phyloP scores from a whole-genome alignment of 2,888 invertebrate genomes.

The Chrysodeixis includens region DNA sequence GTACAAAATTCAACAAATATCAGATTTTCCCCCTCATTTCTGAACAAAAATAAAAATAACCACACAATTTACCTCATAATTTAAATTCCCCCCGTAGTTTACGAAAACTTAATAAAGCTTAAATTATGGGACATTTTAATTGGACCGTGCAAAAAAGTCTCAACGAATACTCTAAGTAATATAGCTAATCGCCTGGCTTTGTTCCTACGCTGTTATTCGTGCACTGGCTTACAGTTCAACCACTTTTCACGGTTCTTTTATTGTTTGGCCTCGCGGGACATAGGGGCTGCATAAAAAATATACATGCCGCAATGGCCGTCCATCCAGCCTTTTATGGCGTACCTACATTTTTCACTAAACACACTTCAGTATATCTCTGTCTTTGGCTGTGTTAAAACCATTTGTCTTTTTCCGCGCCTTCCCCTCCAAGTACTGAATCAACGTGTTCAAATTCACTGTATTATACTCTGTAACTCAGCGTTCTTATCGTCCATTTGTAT shows the following conservation, averaged over 20 bases:
- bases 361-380: slow-evolving; percentile 68
- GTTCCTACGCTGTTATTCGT: slow-evolving; percentile 28
- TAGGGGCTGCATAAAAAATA: slow-evolving; percentile 49
- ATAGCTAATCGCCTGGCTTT: slow-evolving; percentile 36
- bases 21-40: slow-evolving; percentile 3
- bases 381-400: slow-evolving; percentile 64
- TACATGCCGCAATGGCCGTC: slow-evolving; percentile 36
- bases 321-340: slow-evolving; percentile 58
- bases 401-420: slow-evolving; percentile 69
- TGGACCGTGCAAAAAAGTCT: slow-evolving; percentile 29
- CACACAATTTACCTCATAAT: slow-evolving; percentile 9
- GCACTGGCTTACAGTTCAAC: slow-evolving; percentile 24
- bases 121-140: slow-evolving; percentile 43
- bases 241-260: slow-evolving; percentile 34
- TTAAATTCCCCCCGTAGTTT: slow-evolving; percentile 24
- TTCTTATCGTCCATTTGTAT: slow-evolving; percentile 73
- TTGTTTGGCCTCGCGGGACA: slow-evolving; percentile 43
- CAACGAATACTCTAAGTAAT: slow-evolving; percentile 34
- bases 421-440: slow-evolving; percentile 67
- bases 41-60: slow-evolving; percentile 9
- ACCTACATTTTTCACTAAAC: slow-evolving; percentile 64
- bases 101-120: slow-evolving; percentile 24
- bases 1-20: slow-evolving; percentile 64
- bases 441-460: slow-evolving; percentile 71
- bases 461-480: slow-evolving; percentile 56